These are phyloP conservation scores for Molorchus minor DNA, from an alignment of 2,888 invertebrate genomes.

Conservation along the genomic window DNA sequence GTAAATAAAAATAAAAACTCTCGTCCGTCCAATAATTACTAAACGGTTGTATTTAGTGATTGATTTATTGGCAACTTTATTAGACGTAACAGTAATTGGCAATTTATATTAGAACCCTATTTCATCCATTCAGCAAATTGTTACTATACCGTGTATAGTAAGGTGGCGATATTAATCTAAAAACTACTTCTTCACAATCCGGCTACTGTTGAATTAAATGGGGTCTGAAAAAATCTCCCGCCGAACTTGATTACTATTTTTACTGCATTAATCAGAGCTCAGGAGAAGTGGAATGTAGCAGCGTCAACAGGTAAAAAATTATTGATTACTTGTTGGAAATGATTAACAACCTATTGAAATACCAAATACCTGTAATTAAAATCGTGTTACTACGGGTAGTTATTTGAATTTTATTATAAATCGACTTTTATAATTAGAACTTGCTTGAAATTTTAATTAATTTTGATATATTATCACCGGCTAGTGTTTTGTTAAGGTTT, in stretches of 20 bases:
- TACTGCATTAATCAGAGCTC: slow-evolving; percentile 15
- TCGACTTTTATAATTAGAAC: slow-evolving; percentile 9
- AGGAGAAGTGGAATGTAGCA: slow-evolving; percentile 1
- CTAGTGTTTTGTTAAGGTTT: not conserved
- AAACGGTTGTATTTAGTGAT: too few relatives aligned
- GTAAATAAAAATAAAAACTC: too few relatives aligned
- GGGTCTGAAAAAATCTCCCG: not conserved
- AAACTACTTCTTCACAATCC: slow-evolving; percentile 4
- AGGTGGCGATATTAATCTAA: not conserved
- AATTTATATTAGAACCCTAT: not conserved
- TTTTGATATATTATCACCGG: not conserved
- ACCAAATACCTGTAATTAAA: slow-evolving; percentile 2
- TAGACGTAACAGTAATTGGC: too few relatives aligned
- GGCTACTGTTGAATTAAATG: slow-evolving; percentile 6
- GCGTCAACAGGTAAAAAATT: slow-evolving; percentile 2
- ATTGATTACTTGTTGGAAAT: slow-evolving; percentile 8
- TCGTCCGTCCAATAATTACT: too few relatives aligned
- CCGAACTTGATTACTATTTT: slow-evolving; percentile 10
- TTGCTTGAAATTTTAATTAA: not conserved
- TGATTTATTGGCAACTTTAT: too few relatives aligned
- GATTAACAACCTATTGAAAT: slow-evolving; percentile 1
- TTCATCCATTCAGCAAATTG: not conserved
- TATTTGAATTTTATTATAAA: slow-evolving; percentile 8
- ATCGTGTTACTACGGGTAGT: slow-evolving; percentile 5
- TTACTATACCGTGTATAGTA: not conserved